Evolutionary conservation across 2,113 vertebrate genomes (phyloP), one percentile per base, ranked within the genome.

Genomic region (Agapornis roseicollis): DNA sequence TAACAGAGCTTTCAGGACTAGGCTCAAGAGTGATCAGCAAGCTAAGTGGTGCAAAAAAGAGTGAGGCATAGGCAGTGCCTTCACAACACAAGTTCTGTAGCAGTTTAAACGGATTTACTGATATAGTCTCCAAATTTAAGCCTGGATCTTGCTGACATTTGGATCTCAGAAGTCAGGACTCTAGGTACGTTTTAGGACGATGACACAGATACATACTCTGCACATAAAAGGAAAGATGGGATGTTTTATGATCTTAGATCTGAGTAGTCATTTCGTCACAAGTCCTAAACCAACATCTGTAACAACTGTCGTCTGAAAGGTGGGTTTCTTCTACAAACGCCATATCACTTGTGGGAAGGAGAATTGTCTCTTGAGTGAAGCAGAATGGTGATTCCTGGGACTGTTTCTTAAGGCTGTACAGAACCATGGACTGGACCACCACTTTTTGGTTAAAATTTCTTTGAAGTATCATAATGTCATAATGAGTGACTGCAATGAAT

Each of bases 61-160:
- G 10, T 0, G 2, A 39, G n/a, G 25, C 33, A 63, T 10, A 61
- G 27, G 46, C 11, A 76, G 37, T 10, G 9, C 0, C 5, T 74
- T 79, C 46, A 37, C 29, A 61, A 24, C 20, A 42, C 10, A 15
- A 69, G 19, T n/a, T 90, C 41, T 41, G 20, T 42, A 47, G 55
- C 17, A 50, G 15, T 44, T 93, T 16, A 39, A 60, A 25, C 47
- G 4, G 9, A 64, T 93, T 89, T 24, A 25, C 47, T 46, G 24
- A 2, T 46, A 20, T 80, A 10, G 15, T 64, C 31, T 73, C 29
- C 29, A 42, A 22, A 65, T 73, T n/a, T 18, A 87, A 87, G 49
- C 33, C 49, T 47, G 46, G 13, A 9, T 83, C 71, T 61, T 1
- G 0, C 9, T 61, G 55, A 10, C 4, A 12, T 47, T 47, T 66